A percentile compares a stretch with the other conserved stretches of the same genome.
phyloP scores from a whole-genome alignment of 2,888 invertebrate genomes.

The Hoplodrina ambigua region DNA sequence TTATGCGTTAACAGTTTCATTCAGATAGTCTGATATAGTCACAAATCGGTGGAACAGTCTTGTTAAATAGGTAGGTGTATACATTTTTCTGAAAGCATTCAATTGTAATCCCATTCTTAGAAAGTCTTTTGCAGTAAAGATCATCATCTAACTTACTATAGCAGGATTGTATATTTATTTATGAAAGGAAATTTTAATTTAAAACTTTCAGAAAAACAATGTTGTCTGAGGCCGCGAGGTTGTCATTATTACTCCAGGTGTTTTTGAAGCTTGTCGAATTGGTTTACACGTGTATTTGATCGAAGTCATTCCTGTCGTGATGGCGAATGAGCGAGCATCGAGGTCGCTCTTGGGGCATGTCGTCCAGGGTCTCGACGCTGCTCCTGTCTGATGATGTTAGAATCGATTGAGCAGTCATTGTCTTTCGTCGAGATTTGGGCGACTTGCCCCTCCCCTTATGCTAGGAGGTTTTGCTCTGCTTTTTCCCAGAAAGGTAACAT shows the following conservation, averaged over 20 bases:
- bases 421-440: slow-evolving; percentile 87
- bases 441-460: slow-evolving; percentile 92
- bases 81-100: slow-evolving; percentile 29
- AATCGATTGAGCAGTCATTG: slow-evolving; percentile 78
- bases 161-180: not conserved
- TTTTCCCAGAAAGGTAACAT: slow-evolving; percentile 92
- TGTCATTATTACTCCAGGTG: slow-evolving; percentile 6
- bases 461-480: slow-evolving; percentile 91
- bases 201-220: slow-evolving; percentile 28
- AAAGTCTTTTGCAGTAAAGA: not conserved
- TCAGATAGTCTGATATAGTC: slow-evolving; percentile 29
- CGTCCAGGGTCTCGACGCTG: slow-evolving; percentile 85
- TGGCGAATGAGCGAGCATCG: slow-evolving; percentile 81
- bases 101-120: slow-evolving; percentile 1
- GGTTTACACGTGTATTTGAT: slow-evolving; percentile 91
- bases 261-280: slow-evolving; percentile 1
- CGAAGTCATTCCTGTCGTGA: slow-evolving; percentile 78
- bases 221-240: slow-evolving; percentile 7
- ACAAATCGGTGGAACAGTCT: slow-evolving; percentile 41
- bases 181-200: not conserved
- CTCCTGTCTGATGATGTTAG: slow-evolving; percentile 86
- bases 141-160: not conserved
- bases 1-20: slow-evolving; percentile 25
- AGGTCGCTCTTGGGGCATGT: slow-evolving; percentile 74
- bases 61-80: slow-evolving; percentile 32